Evolutionary conservation across 2,113 vertebrate genomes (phyloP), one percentile per base, ranked within the genome.

Genomic region (Casuarius casuarius): DNA sequence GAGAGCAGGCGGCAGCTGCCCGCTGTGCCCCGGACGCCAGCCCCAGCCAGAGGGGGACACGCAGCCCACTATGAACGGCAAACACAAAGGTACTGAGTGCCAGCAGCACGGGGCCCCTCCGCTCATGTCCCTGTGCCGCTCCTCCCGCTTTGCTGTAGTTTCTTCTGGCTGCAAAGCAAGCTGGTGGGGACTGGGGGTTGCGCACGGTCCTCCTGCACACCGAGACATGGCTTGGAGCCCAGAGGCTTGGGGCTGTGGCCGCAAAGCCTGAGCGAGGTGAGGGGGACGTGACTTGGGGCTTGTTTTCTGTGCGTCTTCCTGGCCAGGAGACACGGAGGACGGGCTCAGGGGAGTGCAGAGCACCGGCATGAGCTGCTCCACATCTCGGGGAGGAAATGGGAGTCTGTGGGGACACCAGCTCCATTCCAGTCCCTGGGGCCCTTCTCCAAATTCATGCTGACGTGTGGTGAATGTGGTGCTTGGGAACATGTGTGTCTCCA

Each of bases 61-160:
- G 12, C 81, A 35, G 65, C 73, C 22, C 33, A 4, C 76, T 78
- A 95, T 97, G 96, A 97, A 59, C 22, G 23, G 92, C 92, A 89
- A 72, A 74, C 10, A 14, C 2, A 94, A 73, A 97, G 97, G 97
- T 97, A 96, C 66, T 0, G 38, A 79, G 92, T 20, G 1, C 59
- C 1, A 10, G 52, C 16, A 22, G 83, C 51, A 18, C 16, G 2
- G 3, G 74, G n/a, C 21, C 12, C 25, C n/a, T 22, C n/a, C 1
- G 1, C 31, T 25, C 12, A 28, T 7, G 14, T 54, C n/a, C 23
- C 16, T 17, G 16, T 23, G 21, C 62, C 35, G 23, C 56, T 35
- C 18, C 8, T 62, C 20, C 10, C 4, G 8, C 38, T 74, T 17
- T 23, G 29, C 28, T 17, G 65, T 16, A 21, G 12, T 65, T 65